These are phyloP conservation scores for Strix aluco DNA, from an alignment of 2,113 vertebrate species.

Conservation along the genomic window DNA sequence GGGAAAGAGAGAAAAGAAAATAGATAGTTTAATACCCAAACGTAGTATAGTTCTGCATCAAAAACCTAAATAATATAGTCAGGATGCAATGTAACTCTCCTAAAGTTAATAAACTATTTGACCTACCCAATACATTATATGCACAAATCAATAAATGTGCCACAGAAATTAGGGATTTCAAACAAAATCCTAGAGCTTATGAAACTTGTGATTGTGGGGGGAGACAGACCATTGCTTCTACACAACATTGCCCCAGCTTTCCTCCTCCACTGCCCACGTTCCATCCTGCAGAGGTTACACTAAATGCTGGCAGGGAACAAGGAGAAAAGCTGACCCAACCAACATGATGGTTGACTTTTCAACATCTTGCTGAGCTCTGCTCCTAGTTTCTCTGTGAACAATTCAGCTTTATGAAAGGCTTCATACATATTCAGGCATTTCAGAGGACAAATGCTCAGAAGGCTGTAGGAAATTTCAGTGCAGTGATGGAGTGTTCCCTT, in stretches of 20 bases:
- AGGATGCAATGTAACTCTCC: neutral
- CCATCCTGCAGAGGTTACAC: neutral
- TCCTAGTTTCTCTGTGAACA: neutral
- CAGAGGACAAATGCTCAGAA: neutral
- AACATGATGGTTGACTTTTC: neutral
- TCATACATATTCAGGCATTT: neutral
- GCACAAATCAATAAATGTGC: neutral
- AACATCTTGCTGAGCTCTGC: neutral
- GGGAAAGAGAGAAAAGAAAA: fast-evolving
- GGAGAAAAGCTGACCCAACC: neutral
- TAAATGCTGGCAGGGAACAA: neutral
- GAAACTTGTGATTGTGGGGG: neutral
- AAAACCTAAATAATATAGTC: neutral
- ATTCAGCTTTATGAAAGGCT: neutral
- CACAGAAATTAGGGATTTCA: neutral
- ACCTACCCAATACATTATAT: neutral
- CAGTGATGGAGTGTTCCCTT: neutral
- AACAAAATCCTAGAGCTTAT: neutral
- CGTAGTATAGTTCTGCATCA: neutral
- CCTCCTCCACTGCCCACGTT: neutral
- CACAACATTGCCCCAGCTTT: fast-evolving
- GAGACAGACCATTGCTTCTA: neutral
- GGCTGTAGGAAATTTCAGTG: neutral
- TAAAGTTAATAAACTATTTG: neutral
- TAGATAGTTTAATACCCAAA: neutral